These are phyloP conservation scores for Rhopalosiphum padi DNA, from an alignment of 1,140 invertebrate genomes.

Conservation along the genomic window DNA sequence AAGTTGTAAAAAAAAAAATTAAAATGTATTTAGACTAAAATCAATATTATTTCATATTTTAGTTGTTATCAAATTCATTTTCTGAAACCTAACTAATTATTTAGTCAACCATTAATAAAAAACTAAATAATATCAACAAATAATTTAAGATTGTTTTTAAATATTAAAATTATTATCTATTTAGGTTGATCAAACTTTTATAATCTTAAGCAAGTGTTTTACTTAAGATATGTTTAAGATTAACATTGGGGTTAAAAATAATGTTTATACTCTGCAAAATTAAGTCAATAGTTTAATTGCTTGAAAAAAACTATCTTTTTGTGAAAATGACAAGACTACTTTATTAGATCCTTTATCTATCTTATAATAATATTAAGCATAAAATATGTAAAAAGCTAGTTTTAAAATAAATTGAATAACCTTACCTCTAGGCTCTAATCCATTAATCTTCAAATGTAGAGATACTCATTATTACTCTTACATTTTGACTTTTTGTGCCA, in stretches of 20 bases:
- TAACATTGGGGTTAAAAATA: too few species aligned
- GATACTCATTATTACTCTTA: not conserved
- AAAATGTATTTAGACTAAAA: not conserved
- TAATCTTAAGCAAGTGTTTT: not conserved
- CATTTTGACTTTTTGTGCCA: not conserved
- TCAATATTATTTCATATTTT: not conserved
- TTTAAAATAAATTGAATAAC: not conserved
- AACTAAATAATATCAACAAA: not conserved
- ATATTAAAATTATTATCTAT: not conserved
- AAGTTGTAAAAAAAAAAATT: not conserved
- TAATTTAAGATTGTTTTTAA: not conserved
- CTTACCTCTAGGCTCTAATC: constrained; percentile 8
- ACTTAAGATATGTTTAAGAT: not conserved
- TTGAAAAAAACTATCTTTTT: not conserved
- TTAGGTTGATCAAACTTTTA: not conserved
- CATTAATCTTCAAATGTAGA: not conserved
- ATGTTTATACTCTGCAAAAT: not conserved
- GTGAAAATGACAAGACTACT: not conserved
- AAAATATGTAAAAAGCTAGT: not conserved
- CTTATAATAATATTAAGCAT: too few species aligned
- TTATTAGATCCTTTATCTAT: not conserved
- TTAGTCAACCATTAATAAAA: not conserved
- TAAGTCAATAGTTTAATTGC: not conserved
- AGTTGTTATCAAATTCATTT: not conserved
- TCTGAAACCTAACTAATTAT: not conserved